Evolutionary conservation across 2,113 vertebrate species (phyloP).

Genomic region (Trematocara unimaculatum): DNA sequence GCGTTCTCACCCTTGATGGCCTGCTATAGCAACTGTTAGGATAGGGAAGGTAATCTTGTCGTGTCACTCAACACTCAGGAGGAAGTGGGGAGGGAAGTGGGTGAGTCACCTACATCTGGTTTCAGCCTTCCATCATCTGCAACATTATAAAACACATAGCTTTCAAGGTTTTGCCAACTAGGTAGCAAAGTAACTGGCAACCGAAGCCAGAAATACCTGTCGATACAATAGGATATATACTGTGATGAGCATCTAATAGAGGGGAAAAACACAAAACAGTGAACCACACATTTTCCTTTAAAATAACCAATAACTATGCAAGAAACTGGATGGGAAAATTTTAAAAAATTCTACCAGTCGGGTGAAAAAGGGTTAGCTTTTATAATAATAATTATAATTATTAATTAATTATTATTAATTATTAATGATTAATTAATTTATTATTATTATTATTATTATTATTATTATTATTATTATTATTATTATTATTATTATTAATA

Average conservation of each 20-base stretch:
- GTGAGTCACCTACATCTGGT: not conserved
- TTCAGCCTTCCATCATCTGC: constrained; percentile 12
- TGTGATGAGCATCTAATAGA: not conserved
- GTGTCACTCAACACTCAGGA: constrained; percentile 38
- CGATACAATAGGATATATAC: not conserved
- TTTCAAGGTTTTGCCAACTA: not conserved
- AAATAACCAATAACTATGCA: not conserved
- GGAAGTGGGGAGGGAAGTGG: not conserved
- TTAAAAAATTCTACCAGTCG: not conserved
- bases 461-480: too few relatives aligned
- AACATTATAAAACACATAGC: not conserved
- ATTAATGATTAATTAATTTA: too few relatives aligned
- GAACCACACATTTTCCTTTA: not conserved
- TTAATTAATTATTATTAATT: too few relatives aligned
- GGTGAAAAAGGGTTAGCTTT: not conserved
- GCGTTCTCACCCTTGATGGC: constrained; percentile 22
- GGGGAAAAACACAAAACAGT: not conserved
- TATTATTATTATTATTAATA: not conserved
- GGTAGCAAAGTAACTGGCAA: not conserved
- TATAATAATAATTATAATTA: not conserved
- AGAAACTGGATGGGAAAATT: not conserved
- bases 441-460: too few relatives aligned
- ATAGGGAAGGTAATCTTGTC: constrained; percentile 40
- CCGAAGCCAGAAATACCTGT: not conserved
- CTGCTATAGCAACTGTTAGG: constrained; percentile 25